phyloP scores from a whole-genome alignment of 1,140 invertebrate genomes.

The Diabrotica virgifera region DNA sequence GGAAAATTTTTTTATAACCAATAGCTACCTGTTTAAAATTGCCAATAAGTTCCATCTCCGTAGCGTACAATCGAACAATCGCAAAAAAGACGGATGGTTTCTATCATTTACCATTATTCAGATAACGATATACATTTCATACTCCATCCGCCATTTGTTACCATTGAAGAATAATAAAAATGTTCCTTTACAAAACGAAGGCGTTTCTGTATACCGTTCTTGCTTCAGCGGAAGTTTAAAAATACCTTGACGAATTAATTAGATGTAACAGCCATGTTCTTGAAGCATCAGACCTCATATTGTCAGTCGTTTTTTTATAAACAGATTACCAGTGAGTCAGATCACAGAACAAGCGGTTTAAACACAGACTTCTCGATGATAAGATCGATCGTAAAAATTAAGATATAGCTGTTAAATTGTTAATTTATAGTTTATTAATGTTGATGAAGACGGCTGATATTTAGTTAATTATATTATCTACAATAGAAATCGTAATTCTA shows the following conservation, averaged over 20 bases:
- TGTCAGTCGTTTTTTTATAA: constrained; percentile 1
- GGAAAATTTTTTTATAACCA: too few relatives aligned
- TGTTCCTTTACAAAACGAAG: neutral
- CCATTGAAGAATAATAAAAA: constrained; percentile 1
- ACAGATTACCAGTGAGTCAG: neutral
- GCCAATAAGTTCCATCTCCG: too few relatives aligned
- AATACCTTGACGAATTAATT: constrained; percentile 15
- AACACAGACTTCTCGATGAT: too few relatives aligned
- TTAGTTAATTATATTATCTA: too few relatives aligned
- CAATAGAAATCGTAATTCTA: too few relatives aligned
- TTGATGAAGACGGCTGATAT: too few relatives aligned
- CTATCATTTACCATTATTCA: neutral
- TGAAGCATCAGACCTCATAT: neutral
- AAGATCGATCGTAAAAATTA: too few relatives aligned
- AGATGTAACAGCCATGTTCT: constrained; percentile 2
- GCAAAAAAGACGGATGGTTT: neutral
- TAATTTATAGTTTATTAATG: too few relatives aligned
- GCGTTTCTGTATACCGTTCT: neutral
- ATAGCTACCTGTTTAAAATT: too few relatives aligned
- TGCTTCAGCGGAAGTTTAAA: constrained; percentile 10
- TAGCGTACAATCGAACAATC: too few relatives aligned
- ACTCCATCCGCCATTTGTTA: constrained; percentile 1
- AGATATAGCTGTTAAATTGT: too few relatives aligned
- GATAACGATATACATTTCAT: neutral
- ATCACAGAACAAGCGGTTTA: too few relatives aligned